phyloP scores from a whole-genome alignment of 2,797 vertebrate genomes.

The Parotocinclus haroldoi region DNA sequence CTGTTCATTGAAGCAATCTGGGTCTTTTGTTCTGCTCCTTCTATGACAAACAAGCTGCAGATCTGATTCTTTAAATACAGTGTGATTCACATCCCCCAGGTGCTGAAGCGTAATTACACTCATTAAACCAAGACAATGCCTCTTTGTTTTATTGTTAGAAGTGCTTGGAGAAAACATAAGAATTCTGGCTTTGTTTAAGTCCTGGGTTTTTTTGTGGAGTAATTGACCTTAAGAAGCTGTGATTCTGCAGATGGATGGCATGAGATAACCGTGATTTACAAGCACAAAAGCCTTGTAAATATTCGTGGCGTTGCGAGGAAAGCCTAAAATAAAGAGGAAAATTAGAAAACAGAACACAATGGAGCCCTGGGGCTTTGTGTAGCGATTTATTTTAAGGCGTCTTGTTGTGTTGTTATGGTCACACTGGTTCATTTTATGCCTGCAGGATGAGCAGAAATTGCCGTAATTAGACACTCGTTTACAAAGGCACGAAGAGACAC shows the following conservation, averaged over 20 bases:
- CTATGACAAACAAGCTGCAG: background rate
- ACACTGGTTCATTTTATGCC: no score
- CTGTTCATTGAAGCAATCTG: no score
- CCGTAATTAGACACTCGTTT: no score
- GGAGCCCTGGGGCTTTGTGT: no score
- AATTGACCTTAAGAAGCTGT: background rate
- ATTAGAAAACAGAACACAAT: no score
- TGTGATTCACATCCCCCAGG: conserved; percentile 14
- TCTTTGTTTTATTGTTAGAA: conserved; percentile 22
- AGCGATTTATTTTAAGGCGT: no score
- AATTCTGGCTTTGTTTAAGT: background rate
- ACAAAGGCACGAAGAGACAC: no score
- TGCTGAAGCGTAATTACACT: background rate
- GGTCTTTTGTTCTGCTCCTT: background rate
- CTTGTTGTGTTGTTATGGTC: no score
- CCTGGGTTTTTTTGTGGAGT: background rate
- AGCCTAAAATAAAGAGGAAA: background rate
- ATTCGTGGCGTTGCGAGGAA: background rate
- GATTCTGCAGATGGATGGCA: background rate
- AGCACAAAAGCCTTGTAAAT: conserved; percentile 4
- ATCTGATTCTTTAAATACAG: conserved; percentile 5
- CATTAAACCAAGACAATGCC: conserved; percentile 12
- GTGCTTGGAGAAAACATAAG: conserved; percentile 1
- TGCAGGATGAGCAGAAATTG: no score
- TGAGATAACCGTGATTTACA: background rate